A percentile compares a stretch with the other conserved stretches of the same genome.
Evolutionary conservation across 2,797 vertebrate species (phyloP).

Genomic region (Cynodonichthys magdalenae): DNA sequence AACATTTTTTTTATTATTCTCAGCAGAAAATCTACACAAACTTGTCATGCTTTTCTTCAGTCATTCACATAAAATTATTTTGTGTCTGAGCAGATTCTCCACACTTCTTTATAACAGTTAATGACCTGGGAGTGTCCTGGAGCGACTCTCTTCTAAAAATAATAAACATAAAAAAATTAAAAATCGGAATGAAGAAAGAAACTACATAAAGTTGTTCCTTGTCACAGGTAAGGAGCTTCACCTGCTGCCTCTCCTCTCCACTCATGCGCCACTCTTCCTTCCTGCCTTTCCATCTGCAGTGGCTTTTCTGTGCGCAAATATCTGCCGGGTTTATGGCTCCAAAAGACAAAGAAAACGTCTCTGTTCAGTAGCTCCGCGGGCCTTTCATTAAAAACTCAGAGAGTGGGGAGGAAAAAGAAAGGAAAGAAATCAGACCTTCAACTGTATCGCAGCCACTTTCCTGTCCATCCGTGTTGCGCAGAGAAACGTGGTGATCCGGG

Average conservation of each 20-base stretch:
- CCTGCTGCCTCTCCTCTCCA: slow-evolving; percentile 12
- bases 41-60: too few species aligned
- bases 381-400: slow-evolving; percentile 24
- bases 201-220: not conserved
- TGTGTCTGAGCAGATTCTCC: slow-evolving; percentile 9
- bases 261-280: slow-evolving; percentile 40
- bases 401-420: not conserved
- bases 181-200: not conserved
- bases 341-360: slow-evolving; percentile 66
- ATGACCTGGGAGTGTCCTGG: slow-evolving; percentile 64
- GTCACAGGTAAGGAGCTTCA: not conserved
- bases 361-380: slow-evolving; percentile 20
- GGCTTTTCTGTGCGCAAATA: slow-evolving; percentile 69
- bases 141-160: slow-evolving; percentile 23
- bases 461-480: slow-evolving; percentile 55
- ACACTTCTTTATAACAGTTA: slow-evolving; percentile 61
- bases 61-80: too few species aligned
- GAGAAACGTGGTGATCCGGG: slow-evolving; percentile 54
- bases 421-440: not conserved
- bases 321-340: slow-evolving; percentile 53
- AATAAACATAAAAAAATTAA: not conserved
- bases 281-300: slow-evolving; percentile 57
- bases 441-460: not conserved
- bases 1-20: too few species aligned
- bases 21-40: not conserved